Base-by-base conservation (phyloP, 2,888 invertebrate genomes). In the Drosophila setosimentum region DNA sequence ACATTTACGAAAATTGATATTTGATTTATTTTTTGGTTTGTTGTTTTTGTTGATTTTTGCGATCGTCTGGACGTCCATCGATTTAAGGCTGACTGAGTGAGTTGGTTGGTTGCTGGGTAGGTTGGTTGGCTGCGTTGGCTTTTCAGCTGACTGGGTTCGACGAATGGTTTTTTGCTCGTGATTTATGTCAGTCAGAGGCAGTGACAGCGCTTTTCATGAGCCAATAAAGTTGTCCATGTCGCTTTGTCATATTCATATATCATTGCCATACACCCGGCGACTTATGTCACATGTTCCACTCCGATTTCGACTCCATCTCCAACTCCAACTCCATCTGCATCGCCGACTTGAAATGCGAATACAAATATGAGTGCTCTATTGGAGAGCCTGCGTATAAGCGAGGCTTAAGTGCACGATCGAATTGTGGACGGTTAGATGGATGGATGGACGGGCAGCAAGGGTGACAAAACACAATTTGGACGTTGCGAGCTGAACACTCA, bases 131-230 rank as follows among this genome's bases (percentile, higher is more conserved):
- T 76, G 68, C 78, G 65, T 64, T 76, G 67, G 59, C 27, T 65
- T 76, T 61, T 45, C 65, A 66, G 71, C 37, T 70, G 58, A 45
- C 35, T 69, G 64, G 54, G 58, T 57, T 61, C 65, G 64, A 62
- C 64, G 76, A 71, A 63, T 78, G 69, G 72, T 82, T 68, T 61
- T 63, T 64, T 76, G 76, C 67, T 58, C 69, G 83, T 89, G 87
- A 87, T 87, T 87, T 87, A 87, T 87, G 82, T 85, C 89, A 83
- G 85, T 85, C 86, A 85, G 83, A 76, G 83, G 78, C 86, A 87
- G 89, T 87, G 87, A 87, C 87, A 87, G 88, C 85, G 89, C 86
- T 87, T 87, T 89, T 87, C 89, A 89, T 87, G 87, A 87, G 89
- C 87, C 89, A 87, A 87, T 87, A 87, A 87, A 87, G 87, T 89